A percentile compares a stretch with the other conserved stretches of the same genome.
Conservation (phyloP, 2,888 invertebrate species). For the Dicycla oo region DNA sequence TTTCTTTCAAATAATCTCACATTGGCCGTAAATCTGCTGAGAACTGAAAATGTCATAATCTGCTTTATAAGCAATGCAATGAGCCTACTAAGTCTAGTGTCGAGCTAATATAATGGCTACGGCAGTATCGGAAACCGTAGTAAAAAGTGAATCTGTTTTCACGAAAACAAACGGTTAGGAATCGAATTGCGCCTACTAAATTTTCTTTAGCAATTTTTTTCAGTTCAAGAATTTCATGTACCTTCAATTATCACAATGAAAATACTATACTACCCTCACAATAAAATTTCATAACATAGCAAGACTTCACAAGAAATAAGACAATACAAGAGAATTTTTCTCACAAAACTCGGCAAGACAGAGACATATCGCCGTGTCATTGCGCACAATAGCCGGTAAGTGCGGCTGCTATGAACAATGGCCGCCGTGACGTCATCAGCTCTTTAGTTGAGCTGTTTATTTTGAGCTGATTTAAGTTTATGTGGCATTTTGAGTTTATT, state of each 20-base stretch:
- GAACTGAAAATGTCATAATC: too few species aligned
- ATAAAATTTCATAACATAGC: not conserved
- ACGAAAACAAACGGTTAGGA: too few species aligned
- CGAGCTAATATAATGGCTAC: too few species aligned
- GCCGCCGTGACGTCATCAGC: slow-evolving; percentile 33
- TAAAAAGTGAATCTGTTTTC: too few species aligned
- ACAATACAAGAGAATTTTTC: slow-evolving; percentile 48
- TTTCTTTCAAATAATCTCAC: too few species aligned
- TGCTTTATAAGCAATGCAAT: too few species aligned
- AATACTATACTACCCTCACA: slow-evolving; percentile 10
- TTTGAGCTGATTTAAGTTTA: slow-evolving; percentile 14
- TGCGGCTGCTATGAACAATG: slow-evolving; percentile 55
- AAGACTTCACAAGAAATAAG: slow-evolving; percentile 20
- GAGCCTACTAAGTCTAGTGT: too few species aligned
- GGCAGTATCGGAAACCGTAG: too few species aligned
- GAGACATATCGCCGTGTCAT: slow-evolving; percentile 56
- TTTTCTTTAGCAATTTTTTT: too few species aligned
- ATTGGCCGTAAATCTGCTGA: too few species aligned
- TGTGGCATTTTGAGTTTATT: slow-evolving; percentile 3
- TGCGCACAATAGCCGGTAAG: slow-evolving; percentile 57
- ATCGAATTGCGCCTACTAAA: too few species aligned
- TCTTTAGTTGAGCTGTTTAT: slow-evolving; percentile 34
- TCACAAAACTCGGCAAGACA: slow-evolving; percentile 37
- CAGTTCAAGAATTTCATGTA: too few species aligned
- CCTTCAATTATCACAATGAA: slow-evolving; percentile 8